Evolutionary conservation across 2,113 vertebrate genomes (phyloP), one percentile per base, ranked within the genome.

Genomic region (Podocnemis expansa): DNA sequence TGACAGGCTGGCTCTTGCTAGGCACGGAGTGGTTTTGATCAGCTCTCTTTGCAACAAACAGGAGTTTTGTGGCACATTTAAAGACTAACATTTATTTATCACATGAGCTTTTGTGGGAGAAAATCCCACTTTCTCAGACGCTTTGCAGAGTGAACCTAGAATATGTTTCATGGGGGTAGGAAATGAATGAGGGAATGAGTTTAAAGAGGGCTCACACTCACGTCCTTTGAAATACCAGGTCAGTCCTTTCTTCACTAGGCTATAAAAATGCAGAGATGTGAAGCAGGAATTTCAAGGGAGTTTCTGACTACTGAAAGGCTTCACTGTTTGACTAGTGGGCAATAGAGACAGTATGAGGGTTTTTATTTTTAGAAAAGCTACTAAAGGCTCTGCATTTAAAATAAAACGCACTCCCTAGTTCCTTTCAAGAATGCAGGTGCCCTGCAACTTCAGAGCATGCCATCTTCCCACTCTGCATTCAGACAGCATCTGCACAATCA

Each of bases 81-180:
- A n/a, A n/a, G n/a, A n/a, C n/a, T n/a, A n/a, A n/a, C n/a, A n/a
- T n/a, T n/a, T n/a, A n/a, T n/a, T n/a, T n/a, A n/a, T n/a, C n/a
- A n/a, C n/a, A n/a, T n/a, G n/a, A n/a, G n/a, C n/a, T n/a, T n/a
- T n/a, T n/a, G n/a, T n/a, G n/a, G n/a, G n/a, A n/a, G n/a, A n/a
- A n/a, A n/a, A n/a, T n/a, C n/a, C n/a, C n/a, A n/a, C n/a, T n/a
- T n/a, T n/a, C n/a, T n/a, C n/a, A n/a, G n/a, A n/a, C n/a, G n/a
- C n/a, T n/a, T n/a, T n/a, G n/a, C n/a, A n/a, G 19, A 0, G 1
- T 0, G 0, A 70, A 45, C 70, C 78, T 25, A 7, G 34, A 34
- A 4, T 13, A 29, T 5, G 60, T 38, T 4, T 3, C 78, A 1
- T 0, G 29, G 87, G 6, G 58, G 31, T 34, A 60, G 29, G 10